Base-by-base conservation (phyloP, 2,888 invertebrate genomes). In the Drosophila setosimentum region DNA sequence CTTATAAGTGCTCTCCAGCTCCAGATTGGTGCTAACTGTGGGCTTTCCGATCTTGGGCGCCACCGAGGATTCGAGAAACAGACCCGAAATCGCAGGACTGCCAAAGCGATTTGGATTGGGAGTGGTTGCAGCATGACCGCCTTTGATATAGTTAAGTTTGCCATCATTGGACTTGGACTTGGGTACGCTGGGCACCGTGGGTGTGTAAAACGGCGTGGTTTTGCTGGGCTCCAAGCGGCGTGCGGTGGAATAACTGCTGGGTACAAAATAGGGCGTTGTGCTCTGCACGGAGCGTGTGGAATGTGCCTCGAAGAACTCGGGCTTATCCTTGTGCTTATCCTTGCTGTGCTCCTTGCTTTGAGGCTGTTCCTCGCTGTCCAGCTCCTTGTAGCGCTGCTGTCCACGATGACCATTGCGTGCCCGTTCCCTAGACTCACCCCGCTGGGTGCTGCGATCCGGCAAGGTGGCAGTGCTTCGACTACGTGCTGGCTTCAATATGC, bases 141-240 rank as follows among this genome's bases (percentile, higher is more conserved):
- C 83, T 53, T 92, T 91, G 5, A 90, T 76, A 37, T 89, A 90
- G 55, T 83, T 86, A 0, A 76, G 75, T 61, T 89, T 92, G 0
- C 90, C 86, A 24, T 92, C 92, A 1, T 90, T 91, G 37, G 79
- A 73, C 59, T 91, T 92, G 3, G 83, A 72, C 57, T 90, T 92
- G 7, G 72, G 48, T 2, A 93, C 74, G 3, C 91, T 88, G 13
- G 93, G 93, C 33, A 93, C 91, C 0, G 93, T 93, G 29, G 93
- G 93, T 4, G 93, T 93, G 60, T 93, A 93, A 76, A 90, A 93
- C 2, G 93, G 93, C 0, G 93, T 93, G 4, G 92, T 89, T 27
- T 92, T 88, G 27, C 92, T 92, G 1, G 91, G 83, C 30, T 93
- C 93, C 13, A 92, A 58, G 10, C 91, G 89, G 24, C 93, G 82